A percentile compares a stretch with the other conserved stretches of the same genome.
These are phyloP conservation scores for Pomacea maculata DNA, from an alignment of 1,140 invertebrate genomes.

Conservation along the genomic window DNA sequence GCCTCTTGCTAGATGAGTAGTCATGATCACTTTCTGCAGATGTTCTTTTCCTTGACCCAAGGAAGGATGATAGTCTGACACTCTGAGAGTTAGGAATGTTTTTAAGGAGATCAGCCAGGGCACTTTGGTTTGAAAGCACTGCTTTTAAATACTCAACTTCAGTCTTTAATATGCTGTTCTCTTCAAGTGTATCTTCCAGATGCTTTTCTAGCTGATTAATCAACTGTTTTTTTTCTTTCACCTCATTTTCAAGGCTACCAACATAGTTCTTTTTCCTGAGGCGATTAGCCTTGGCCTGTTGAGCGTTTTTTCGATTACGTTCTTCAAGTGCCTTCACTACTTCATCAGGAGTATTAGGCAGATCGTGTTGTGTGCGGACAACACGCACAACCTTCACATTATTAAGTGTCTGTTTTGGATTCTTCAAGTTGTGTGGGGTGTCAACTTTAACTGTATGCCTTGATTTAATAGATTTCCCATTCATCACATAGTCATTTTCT, in stretches of 20 bases:
- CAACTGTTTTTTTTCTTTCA: slow-evolving; percentile 40
- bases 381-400: slow-evolving; percentile 47
- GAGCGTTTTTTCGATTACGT: slow-evolving; percentile 57
- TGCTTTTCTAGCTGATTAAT: slow-evolving; percentile 40
- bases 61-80: slow-evolving; percentile 48
- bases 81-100: slow-evolving; percentile 55
- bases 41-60: slow-evolving; percentile 38
- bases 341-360: slow-evolving; percentile 30
- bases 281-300: slow-evolving; percentile 57
- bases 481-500: not conserved
- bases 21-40: slow-evolving; percentile 44
- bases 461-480: not conserved
- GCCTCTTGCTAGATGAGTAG: slow-evolving; percentile 32
- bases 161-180: slow-evolving; percentile 39
- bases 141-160: slow-evolving; percentile 57
- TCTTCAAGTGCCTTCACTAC: slow-evolving; percentile 47
- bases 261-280: slow-evolving; percentile 61
- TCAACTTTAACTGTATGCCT: not conserved
- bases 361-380: slow-evolving; percentile 20
- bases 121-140: slow-evolving; percentile 59
- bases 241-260: slow-evolving; percentile 48
- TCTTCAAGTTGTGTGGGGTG: not conserved
- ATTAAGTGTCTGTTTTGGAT: not conserved
- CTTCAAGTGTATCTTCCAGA: slow-evolving; percentile 28
- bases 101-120: slow-evolving; percentile 50